Evolutionary conservation across 2,797 vertebrate genomes (phyloP), one percentile per base, ranked within the genome.

Genomic region (Scomberomorus guttatus): DNA sequence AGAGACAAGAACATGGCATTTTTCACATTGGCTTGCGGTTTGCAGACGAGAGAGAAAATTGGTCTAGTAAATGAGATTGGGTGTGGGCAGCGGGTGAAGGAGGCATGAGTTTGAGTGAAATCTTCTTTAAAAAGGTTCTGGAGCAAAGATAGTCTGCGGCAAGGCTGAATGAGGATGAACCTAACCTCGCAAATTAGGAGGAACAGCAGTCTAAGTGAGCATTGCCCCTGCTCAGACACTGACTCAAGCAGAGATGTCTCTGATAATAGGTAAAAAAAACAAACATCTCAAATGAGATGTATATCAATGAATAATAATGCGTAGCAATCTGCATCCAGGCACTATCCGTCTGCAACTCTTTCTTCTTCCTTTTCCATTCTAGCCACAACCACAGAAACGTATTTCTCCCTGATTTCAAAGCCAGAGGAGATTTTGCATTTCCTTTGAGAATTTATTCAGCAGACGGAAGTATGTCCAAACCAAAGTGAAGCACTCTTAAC

Each of bases 51-150:
- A 78, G 32, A 83, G 75, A 20, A 89, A 85, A 87, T 84, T 73
- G 79, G 72, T 77, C 17, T 82, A 60, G 77, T 84, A 81, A 85
- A 89, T 86, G 79, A 89, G 68, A 87, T 63, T 64, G 70, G 62
- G 66, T 83, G 76, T 73, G 61, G 68, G 83, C 50, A 66, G 46
- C 70, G 73, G 68, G 29, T 22, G 55, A 79, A 55, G 58, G 56
- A 71, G 52, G 64, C 59, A 65, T 9, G 75, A 46, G 48, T 83
- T 79, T 85, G 71, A 85, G 71, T 79, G 63, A 88, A 91, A 89
- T 85, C 48, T 58, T 83, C 71, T 84, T 81, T 64, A 78, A 78
- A 79, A 79, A 80, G 68, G 39, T 50, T 61, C 42, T 27, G 54
- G 44, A 66, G 24, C 50, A 55, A 69, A 79, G 57, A 80, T 42